Conservation (phyloP, 2,888 invertebrate genomes). For the Fragum sueziense region DNA sequence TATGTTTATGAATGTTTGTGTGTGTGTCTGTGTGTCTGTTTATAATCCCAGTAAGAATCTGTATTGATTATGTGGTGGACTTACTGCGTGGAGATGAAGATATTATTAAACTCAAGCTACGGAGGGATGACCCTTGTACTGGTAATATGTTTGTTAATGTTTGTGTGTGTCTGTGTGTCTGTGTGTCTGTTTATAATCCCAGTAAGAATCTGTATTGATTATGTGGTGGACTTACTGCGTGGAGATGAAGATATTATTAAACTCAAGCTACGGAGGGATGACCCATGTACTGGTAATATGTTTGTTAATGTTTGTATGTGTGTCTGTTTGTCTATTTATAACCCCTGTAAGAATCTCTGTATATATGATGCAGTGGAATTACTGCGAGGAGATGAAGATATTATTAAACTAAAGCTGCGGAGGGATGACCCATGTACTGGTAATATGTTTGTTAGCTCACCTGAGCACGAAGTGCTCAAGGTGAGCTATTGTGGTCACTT, state of each 20-base stretch:
- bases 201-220: constrained; percentile 88
- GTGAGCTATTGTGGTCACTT: no score
- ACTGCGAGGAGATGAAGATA: constrained; percentile 82
- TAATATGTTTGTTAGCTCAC: no score
- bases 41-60: constrained; percentile 86
- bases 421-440: constrained; percentile 82
- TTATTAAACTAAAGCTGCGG: constrained; percentile 84
- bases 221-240: constrained; percentile 82
- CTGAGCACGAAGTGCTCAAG: no score
- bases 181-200: no score
- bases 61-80: constrained; percentile 85
- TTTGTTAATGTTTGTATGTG: neutral
- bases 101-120: constrained; percentile 84
- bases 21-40: no score
- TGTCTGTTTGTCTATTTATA: no score
- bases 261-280: constrained; percentile 83
- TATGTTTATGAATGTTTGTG: neutral
- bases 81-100: constrained; percentile 83
- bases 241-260: constrained; percentile 84
- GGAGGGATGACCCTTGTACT: constrained; percentile 82
- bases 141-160: constrained; percentile 70
- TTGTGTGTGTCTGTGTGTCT: no score
- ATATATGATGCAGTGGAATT: constrained; percentile 85
- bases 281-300: constrained; percentile 77
- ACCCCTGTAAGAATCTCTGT: constrained; percentile 87